Evolutionary conservation across 2,888 invertebrate species (phyloP), one percentile per base, ranked within the genome.

Genomic region (Caenorhabditis sp.): DNA sequence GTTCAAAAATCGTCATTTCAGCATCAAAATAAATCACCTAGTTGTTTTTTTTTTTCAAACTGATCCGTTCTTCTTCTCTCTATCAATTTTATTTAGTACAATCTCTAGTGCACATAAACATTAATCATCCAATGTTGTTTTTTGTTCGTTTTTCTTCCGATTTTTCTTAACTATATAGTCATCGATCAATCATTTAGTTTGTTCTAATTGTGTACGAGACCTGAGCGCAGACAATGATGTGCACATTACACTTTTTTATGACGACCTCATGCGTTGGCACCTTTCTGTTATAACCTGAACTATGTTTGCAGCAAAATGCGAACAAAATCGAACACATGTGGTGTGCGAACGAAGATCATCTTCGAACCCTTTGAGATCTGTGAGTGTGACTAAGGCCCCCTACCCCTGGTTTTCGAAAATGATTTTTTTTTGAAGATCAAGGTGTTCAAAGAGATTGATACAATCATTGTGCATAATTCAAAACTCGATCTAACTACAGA

Each of bases 401-500:
- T n/a, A n/a, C n/a, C n/a, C n/a, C n/a, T n/a, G n/a, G n/a, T 8
- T 36, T 36, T 36, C 2, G 43, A 43, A 43, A 43, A 43, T 43
- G 17, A 12, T 43, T 43, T 43, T 43, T 43, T 43, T 55, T 55
- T 55, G 5, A 6, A 58, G 57, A 58, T 58, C 12, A 10, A 6
- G 53, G 61, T 27, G 54, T 59, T 62, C 23, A 54, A 61, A 14
- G 19, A 60, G 0, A 37, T 74, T 31, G 66, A 74, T 58, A 63
- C 74, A 19, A 49, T 74, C 10, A 61, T 61, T 53, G 61, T 74
- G 2, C 74, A 74, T 53, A 57, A 63, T 36, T 53, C 59, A 14
- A 49, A 58, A 21, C 58, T 74, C 4, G 74, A 74, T 58, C 54
- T 74, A 17, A 69, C 74, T 5, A 63, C 62, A 49, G 66, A 74